phyloP scores from a whole-genome alignment of 2,888 invertebrate species.

The Drosophila anomalata region DNA sequence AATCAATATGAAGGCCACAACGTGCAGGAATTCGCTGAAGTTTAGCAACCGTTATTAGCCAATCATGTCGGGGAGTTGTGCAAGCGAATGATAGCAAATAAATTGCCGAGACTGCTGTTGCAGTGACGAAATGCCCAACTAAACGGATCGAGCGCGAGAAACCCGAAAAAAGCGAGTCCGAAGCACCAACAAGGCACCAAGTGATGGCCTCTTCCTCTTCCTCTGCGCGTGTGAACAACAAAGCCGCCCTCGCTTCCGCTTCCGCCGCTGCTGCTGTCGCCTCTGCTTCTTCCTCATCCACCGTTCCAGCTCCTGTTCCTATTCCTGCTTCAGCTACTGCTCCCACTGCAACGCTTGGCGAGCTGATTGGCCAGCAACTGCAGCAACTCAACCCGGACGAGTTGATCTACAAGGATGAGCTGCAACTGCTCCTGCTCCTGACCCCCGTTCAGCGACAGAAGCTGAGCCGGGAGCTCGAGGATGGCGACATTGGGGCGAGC shows the following conservation, averaged over 20 bases:
- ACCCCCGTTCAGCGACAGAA: slow-evolving; percentile 46
- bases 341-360: slow-evolving; percentile 44
- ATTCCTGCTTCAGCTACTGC: slow-evolving; percentile 26
- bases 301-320: slow-evolving; percentile 4
- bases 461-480: slow-evolving; percentile 29
- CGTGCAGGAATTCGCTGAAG: slow-evolving; percentile 47
- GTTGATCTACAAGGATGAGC: slow-evolving; percentile 65
- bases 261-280: slow-evolving; percentile 18
- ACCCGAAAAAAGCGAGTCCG: slow-evolving; percentile 31
- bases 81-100: slow-evolving; percentile 32
- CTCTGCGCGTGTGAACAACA: slow-evolving; percentile 51
- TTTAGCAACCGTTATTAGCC: slow-evolving; percentile 46
- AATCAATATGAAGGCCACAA: slow-evolving; percentile 60
- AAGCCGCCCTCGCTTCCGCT: slow-evolving; percentile 27
- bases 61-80: slow-evolving; percentile 48
- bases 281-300: slow-evolving; percentile 23
- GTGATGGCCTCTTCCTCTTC: slow-evolving; percentile 57
- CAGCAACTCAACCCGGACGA: slow-evolving; percentile 65
- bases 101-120: slow-evolving; percentile 29
- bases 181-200: slow-evolving; percentile 35
- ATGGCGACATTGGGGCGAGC: slow-evolving; percentile 39
- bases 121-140: slow-evolving; percentile 47
- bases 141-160: slow-evolving; percentile 34
- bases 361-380: slow-evolving; percentile 66
- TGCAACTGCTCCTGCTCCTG: slow-evolving; percentile 62